phyloP scores from a whole-genome alignment of 2,888 invertebrate genomes.

The Nomada ruficornis region DNA sequence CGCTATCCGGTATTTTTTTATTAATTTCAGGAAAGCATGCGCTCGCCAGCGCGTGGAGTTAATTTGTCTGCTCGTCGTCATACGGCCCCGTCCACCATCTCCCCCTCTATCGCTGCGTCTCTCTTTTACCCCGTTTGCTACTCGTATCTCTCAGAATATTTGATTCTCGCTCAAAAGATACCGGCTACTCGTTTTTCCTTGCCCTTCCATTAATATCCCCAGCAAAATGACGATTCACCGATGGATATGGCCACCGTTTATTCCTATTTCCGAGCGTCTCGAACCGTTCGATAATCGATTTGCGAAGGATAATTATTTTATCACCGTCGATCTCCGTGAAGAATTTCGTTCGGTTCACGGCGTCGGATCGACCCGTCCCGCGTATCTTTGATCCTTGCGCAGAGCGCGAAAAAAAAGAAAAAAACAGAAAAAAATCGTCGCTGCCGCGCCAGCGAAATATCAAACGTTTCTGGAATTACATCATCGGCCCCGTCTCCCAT shows the following conservation, averaged over 20 bases:
- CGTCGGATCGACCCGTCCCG: conserved; percentile 6
- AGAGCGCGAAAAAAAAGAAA: not conserved
- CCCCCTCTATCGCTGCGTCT: not conserved
- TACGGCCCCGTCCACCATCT: conserved; percentile 27
- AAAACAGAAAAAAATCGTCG: conserved; percentile 31
- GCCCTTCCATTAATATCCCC: not conserved
- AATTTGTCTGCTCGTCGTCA: conserved; percentile 53
- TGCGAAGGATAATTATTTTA: not conserved
- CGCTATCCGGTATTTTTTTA: conserved; percentile 56
- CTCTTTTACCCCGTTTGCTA: conserved; percentile 7
- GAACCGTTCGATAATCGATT: not conserved
- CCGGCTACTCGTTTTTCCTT: not conserved
- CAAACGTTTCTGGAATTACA: conserved; percentile 58
- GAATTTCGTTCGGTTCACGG: not conserved
- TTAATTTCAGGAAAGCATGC: conserved; percentile 62
- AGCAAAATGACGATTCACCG: conserved; percentile 7
- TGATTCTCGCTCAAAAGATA: conserved; percentile 34
- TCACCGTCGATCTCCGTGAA: not conserved
- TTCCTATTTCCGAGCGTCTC: not conserved
- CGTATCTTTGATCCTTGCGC: conserved; percentile 28
- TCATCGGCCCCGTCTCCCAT: conserved; percentile 57
- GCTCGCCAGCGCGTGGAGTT: conserved; percentile 52
- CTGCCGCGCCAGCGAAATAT: conserved; percentile 43
- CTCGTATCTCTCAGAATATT: conserved; percentile 43
- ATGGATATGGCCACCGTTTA: not conserved